These are phyloP conservation scores for Limnodromus scolopaceus DNA, from an alignment of 2,797 vertebrate species.

Conservation along the genomic window DNA sequence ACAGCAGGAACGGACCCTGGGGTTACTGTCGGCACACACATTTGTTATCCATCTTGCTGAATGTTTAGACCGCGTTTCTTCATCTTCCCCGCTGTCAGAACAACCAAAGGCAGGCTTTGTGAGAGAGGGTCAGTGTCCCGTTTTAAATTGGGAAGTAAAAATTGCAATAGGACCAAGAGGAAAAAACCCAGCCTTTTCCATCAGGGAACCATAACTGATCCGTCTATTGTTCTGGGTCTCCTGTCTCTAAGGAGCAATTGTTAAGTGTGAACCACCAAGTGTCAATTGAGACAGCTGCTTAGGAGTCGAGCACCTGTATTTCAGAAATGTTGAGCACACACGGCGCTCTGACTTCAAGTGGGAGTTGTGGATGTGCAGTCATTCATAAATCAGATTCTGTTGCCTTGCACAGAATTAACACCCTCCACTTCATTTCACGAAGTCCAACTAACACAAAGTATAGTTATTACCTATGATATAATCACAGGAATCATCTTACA, in stretches of 20 bases:
- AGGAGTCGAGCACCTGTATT: neutral
- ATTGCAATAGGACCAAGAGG: rapidly evolving
- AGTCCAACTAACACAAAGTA: conserved; percentile 22
- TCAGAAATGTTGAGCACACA: neutral
- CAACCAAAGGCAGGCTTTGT: neutral
- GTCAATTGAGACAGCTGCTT: conserved; percentile 15
- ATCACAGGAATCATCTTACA: conserved; percentile 19
- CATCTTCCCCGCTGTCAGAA: neutral
- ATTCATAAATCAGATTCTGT: conserved; percentile 32
- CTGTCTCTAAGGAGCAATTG: neutral
- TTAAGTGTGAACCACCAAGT: neutral
- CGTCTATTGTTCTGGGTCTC: neutral
- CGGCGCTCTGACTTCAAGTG: conserved; percentile 10
- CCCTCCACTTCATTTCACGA: neutral
- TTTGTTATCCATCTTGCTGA: neutral
- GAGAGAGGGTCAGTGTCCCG: neutral
- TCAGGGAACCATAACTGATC: neutral
- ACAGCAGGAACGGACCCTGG: neutral
- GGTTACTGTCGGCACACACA: neutral
- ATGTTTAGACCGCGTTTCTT: neutral
- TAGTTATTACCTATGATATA: conserved; percentile 6
- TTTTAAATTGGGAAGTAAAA: neutral
- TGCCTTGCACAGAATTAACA: neutral
- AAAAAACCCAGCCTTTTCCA: neutral
- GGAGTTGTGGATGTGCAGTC: conserved; percentile 1